These are phyloP conservation scores for Napeogenes inachia DNA, from an alignment of 2,888 invertebrate species.

Conservation along the genomic window DNA sequence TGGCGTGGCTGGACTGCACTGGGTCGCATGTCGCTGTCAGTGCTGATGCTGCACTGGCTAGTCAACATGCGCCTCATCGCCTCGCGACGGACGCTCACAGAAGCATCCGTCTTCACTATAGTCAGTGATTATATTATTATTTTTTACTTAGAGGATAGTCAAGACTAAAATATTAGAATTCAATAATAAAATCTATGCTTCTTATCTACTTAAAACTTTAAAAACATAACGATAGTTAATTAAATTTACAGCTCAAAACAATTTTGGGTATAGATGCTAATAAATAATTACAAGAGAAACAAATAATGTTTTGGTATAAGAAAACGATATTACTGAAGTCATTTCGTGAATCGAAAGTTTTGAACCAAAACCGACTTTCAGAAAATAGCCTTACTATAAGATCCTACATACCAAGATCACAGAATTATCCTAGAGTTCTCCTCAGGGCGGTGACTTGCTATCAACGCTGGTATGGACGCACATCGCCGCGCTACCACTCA, in stretches of 20 bases:
- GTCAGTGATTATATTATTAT: slow-evolving; percentile 20
- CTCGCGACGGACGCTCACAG: slow-evolving; percentile 27
- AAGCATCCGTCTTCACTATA: slow-evolving; percentile 26
- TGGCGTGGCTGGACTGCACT: slow-evolving; percentile 51
- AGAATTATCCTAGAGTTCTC: neutral
- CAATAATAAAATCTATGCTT: slow-evolving; percentile 10
- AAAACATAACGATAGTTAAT: too few species aligned
- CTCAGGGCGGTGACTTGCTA: slow-evolving; percentile 31
- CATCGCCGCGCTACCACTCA: slow-evolving; percentile 40
- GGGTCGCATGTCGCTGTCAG: slow-evolving; percentile 51
- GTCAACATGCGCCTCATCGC: slow-evolving; percentile 42
- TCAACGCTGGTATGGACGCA: slow-evolving; percentile 32
- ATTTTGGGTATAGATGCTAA: too few species aligned
- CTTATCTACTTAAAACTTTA: neutral
- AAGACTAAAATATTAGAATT: slow-evolving; percentile 17
- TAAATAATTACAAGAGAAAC: too few species aligned
- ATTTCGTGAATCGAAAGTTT: too few species aligned
- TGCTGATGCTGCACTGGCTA: slow-evolving; percentile 53
- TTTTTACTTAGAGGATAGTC: slow-evolving; percentile 19
- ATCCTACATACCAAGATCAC: neutral
- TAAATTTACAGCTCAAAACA: too few species aligned
- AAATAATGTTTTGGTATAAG: too few species aligned
- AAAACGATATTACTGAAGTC: too few species aligned
- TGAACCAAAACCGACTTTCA: too few species aligned
- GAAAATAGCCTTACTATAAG: neutral